Evolutionary conservation across 1,140 invertebrate genomes (phyloP), one percentile per base, ranked within the genome.

Genomic region (Drosophila prosaltans): DNA sequence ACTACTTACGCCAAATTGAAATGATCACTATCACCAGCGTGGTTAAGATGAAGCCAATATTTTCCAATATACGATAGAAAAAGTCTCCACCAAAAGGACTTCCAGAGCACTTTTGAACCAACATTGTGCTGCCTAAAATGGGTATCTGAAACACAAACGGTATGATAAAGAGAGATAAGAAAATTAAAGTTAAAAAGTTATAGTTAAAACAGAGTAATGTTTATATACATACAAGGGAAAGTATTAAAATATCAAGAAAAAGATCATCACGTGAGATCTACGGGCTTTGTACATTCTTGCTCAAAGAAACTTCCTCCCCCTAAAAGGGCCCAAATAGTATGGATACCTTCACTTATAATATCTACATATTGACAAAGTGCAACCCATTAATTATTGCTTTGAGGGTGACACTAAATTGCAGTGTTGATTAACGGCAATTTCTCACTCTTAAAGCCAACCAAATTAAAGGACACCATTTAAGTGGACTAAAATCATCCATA

Each of bases 1-100:
- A 11, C 1, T 54, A 86, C 83, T 82, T 71, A 88, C 82, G 61
- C 80, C 80, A 86, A 8, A 88, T 82, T 30, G 82, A 86, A 11
- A 62, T 43, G 32, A 86, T 65, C 43, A 80, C 62, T 41, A 86
- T 74, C 24, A 82, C 16, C 0, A 57, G 65, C 3, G 75, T 78
- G 8, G 88, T 80, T 5, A 81, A 28, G 2, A 92, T 78, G 26
- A 92, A 80, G 7, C 74, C 81, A 36, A 92, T 41, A 73, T 92
- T 91, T n/a, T 92, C 85, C 8, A 90, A 11, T 26, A 92, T 32
- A 8, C 78, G 74, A 41, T 75, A 66, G n/a, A 85, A 11, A 16
- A 92, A 30, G 0, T 81, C 75, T 40, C 78, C 74, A n/a, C 54
- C 70, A 26, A 64, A 61, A 0, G 51, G 8, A 1, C 62, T 41